These are phyloP conservation scores for Diachasma alloeum DNA, from an alignment of 1,140 invertebrate genomes.

Conservation along the genomic window DNA sequence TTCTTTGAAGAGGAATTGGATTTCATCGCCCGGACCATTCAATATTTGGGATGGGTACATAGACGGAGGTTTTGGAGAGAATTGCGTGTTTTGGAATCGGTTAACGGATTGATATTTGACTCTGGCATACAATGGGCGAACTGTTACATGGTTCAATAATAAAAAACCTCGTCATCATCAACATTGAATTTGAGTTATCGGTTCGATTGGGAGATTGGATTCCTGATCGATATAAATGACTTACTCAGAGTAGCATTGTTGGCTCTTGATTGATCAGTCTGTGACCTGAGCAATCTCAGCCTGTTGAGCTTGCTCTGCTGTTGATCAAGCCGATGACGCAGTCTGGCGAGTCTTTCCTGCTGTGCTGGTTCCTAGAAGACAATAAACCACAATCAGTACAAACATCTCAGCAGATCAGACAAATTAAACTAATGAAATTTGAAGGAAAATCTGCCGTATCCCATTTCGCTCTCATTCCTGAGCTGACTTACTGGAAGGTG, in stretches of 20 bases:
- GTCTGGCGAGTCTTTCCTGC: conserved; percentile 83
- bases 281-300: conserved; percentile 86
- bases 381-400: not conserved
- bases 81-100: no score
- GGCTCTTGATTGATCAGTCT: conserved; percentile 90
- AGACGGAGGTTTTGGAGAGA: no score
- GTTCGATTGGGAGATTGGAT: no score
- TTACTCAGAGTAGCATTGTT: conserved; percentile 92
- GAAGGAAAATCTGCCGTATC: not conserved
- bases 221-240: conserved; percentile 56
- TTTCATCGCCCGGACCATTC: no score
- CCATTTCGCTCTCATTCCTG: not conserved
- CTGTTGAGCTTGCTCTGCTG: conserved; percentile 93
- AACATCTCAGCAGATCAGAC: not conserved
- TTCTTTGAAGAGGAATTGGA: no score
- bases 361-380: conserved; percentile 79
- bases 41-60: no score
- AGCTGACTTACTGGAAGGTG: not conserved
- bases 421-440: not conserved
- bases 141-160: no score
- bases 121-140: no score
- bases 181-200: no score
- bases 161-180: no score
- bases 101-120: no score
- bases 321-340: conserved; percentile 90